Percentiles rank a stretch among this genome's conserved stretches.
These are phyloP conservation scores for Echinops telfairi DNA, from an alignment of 2,113 vertebrate genomes.

Conservation along the genomic window DNA sequence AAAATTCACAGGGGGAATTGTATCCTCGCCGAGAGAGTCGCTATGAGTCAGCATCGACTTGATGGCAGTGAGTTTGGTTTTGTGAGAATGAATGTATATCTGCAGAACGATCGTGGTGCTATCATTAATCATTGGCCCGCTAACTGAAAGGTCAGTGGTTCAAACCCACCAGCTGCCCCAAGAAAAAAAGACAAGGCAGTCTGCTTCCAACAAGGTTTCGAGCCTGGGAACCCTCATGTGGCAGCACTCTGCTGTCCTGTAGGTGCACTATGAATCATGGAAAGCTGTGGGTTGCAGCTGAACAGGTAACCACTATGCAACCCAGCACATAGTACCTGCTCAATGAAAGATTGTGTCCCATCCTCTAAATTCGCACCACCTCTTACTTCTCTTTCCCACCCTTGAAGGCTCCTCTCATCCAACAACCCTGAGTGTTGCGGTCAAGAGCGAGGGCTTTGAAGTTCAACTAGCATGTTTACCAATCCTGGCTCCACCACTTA, in stretches of 20 bases:
- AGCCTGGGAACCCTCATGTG: background rate
- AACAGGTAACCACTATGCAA: too few species aligned
- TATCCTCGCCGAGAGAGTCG: too few species aligned
- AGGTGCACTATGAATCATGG: background rate
- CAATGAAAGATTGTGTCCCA: background rate
- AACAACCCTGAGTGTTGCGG: background rate
- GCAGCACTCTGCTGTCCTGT: background rate
- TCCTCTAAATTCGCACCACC: background rate
- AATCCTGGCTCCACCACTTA: conserved; percentile 29
- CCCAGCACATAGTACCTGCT: conserved; percentile 37
- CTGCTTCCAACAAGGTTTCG: background rate
- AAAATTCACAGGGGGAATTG: too few species aligned
- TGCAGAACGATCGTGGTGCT: background rate
- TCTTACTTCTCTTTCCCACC: conserved; percentile 23
- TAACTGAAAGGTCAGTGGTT: background rate
- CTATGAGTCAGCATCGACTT: too few species aligned
- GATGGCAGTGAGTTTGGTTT: too few species aligned
- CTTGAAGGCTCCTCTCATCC: conserved; percentile 44
- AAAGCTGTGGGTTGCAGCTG: background rate
- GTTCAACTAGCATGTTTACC: conserved; percentile 21
- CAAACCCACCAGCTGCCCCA: background rate
- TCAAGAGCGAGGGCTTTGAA: conserved; percentile 36
- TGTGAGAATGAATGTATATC: too few species aligned
- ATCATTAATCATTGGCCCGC: background rate
- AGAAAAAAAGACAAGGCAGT: background rate